phyloP scores from a whole-genome alignment of 2,888 invertebrate species.

The Aethes cnicana region DNA sequence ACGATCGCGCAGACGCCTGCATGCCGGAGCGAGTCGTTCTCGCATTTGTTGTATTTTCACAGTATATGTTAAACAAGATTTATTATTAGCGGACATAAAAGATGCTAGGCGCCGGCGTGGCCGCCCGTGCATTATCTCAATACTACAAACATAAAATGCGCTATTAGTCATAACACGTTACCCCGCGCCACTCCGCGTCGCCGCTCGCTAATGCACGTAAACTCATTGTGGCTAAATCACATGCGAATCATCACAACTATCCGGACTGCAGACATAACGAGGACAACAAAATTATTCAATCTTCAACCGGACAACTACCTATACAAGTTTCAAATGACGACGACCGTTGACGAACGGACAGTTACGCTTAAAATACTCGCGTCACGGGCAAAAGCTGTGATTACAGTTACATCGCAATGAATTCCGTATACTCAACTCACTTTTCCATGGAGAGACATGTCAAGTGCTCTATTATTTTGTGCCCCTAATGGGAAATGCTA shows the following conservation, averaged over 20 bases:
- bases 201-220: neutral
- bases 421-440: neutral
- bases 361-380: too few species aligned
- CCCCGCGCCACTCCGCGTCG: neutral
- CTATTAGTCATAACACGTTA: constrained; percentile 3
- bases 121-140: constrained; percentile 15
- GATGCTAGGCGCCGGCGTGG: constrained; percentile 39
- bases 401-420: too few species aligned
- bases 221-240: too few species aligned
- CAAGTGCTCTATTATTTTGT: neutral
- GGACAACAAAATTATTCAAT: too few species aligned
- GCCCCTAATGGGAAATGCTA: neutral
- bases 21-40: neutral
- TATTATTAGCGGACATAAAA: constrained; percentile 50
- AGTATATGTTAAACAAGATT: constrained; percentile 47
- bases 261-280: too few species aligned
- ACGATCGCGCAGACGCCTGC: too few species aligned
- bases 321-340: too few species aligned
- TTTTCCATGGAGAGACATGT: neutral
- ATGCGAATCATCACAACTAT: too few species aligned
- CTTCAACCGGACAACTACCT: too few species aligned
- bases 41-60: constrained; percentile 21
- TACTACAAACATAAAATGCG: constrained; percentile 13
- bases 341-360: too few species aligned
- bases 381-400: too few species aligned